Percentiles rank a stretch among this genome's conserved stretches.
Conservation (phyloP, 1,140 invertebrate species). For the Adelges cooleyi region DNA sequence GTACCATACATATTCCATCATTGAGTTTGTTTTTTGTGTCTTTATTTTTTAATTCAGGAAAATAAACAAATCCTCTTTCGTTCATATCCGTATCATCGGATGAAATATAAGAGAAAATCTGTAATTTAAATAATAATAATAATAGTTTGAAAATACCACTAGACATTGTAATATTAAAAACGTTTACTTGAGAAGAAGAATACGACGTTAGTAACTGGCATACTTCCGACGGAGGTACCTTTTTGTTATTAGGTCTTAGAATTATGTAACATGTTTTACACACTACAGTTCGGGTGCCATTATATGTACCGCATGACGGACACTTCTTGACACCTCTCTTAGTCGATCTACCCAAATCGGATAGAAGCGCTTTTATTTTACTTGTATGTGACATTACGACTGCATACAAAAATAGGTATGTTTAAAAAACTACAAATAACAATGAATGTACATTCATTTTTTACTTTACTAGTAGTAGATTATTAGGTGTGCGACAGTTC, state of each 20-base stretch:
- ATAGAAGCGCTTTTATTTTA: constrained; percentile 30
- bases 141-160: no score
- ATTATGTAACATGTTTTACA: constrained; percentile 52
- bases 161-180: no score
- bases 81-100: background rate
- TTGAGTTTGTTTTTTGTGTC: background rate
- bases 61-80: constrained; percentile 12
- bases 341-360: constrained; percentile 55
- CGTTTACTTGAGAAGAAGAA: background rate
- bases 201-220: background rate
- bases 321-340: constrained; percentile 61
- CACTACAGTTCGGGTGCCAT: constrained; percentile 58
- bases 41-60: background rate
- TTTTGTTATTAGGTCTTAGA: constrained; percentile 8
- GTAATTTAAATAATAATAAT: background rate
- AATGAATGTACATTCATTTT: no score
- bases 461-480: no score
- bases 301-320: constrained; percentile 65
- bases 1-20: constrained; percentile 3
- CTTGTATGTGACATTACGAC: no score
- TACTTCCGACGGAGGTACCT: constrained; percentile 1
- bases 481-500: no score
- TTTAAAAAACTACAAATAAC: no score
- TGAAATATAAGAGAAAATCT: constrained; percentile 18
- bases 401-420: no score